These are phyloP conservation scores for Hippoglossus stenolepis DNA, from an alignment of 2,113 vertebrate genomes.

Conservation along the genomic window DNA sequence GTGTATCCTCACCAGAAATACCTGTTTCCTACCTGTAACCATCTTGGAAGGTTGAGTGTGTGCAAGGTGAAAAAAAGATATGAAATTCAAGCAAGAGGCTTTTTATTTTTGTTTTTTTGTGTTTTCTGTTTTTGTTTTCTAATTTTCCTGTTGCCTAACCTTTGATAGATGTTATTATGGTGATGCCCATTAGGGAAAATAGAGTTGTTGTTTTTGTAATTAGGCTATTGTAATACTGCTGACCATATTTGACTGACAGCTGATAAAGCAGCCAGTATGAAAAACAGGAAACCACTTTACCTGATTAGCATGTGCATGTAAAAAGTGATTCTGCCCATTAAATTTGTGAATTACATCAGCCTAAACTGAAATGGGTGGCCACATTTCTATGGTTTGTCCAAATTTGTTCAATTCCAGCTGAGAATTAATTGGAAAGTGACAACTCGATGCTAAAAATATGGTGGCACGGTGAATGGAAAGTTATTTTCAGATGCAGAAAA, in stretches of 20 bases:
- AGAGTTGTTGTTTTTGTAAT: too few species aligned
- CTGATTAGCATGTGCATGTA: neutral
- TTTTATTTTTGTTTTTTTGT: too few species aligned
- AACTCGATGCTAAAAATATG: constrained; percentile 27
- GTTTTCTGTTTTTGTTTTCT: neutral
- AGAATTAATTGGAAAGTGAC: constrained; percentile 17
- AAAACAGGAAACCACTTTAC: neutral
- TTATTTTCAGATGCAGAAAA: constrained; percentile 61
- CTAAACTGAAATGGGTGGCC: neutral
- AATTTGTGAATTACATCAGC: neutral
- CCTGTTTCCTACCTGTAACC: too few species aligned
- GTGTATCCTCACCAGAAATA: too few species aligned
- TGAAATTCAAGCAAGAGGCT: too few species aligned
- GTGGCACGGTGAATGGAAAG: constrained; percentile 45
- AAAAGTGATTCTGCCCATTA: neutral
- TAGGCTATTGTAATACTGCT: too few species aligned
- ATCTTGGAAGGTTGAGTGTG: too few species aligned
- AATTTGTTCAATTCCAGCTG: constrained; percentile 2
- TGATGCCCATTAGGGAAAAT: neutral
- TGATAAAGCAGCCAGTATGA: neutral
- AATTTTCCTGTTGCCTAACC: neutral
- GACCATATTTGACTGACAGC: constrained; percentile 1
- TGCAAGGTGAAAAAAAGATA: too few species aligned
- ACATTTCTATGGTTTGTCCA: constrained; percentile 2
- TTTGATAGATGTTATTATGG: neutral